phyloP scores from a whole-genome alignment of 35 echinoderm and acorn worm species.

The Apostichopus californicus region DNA sequence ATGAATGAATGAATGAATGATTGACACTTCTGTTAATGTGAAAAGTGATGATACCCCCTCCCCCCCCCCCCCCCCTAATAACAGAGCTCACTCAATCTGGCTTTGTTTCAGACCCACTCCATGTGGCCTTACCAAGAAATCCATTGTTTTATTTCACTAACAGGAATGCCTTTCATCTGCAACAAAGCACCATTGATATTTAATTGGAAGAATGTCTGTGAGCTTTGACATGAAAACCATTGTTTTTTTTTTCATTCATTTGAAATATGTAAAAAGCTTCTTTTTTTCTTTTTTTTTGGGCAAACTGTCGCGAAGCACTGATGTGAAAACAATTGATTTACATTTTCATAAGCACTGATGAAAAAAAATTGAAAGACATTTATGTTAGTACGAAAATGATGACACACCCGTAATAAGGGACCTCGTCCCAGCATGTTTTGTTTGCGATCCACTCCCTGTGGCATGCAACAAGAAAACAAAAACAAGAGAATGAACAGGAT shows the following conservation, averaged over 20 bases:
- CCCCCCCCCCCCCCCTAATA: too few relatives aligned
- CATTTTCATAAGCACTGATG: not conserved
- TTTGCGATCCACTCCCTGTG: constrained; percentile 40
- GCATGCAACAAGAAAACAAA: constrained; percentile 51
- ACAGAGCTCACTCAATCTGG: too few relatives aligned
- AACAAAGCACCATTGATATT: not conserved
- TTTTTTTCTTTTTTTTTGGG: too few relatives aligned
- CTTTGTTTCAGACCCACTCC: too few relatives aligned
- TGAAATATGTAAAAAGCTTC: too few relatives aligned
- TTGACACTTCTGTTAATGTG: too few relatives aligned
- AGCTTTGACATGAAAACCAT: not conserved
- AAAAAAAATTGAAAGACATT: not conserved
- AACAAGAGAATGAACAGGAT: not conserved
- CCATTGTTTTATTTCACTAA: not conserved
- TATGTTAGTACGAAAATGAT: constrained; percentile 23
- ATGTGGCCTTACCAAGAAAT: too few relatives aligned
- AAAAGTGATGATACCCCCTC: too few relatives aligned
- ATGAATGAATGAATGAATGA: too few relatives aligned
- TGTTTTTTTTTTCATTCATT: not conserved
- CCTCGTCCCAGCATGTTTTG: constrained; percentile 39
- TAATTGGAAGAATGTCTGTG: not conserved
- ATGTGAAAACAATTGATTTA: not conserved
- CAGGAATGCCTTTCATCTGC: not conserved
- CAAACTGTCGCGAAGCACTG: not conserved
- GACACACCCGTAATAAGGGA: constrained; percentile 53